phyloP scores from a whole-genome alignment of 2,888 invertebrate genomes.

The Perdita meconis region DNA sequence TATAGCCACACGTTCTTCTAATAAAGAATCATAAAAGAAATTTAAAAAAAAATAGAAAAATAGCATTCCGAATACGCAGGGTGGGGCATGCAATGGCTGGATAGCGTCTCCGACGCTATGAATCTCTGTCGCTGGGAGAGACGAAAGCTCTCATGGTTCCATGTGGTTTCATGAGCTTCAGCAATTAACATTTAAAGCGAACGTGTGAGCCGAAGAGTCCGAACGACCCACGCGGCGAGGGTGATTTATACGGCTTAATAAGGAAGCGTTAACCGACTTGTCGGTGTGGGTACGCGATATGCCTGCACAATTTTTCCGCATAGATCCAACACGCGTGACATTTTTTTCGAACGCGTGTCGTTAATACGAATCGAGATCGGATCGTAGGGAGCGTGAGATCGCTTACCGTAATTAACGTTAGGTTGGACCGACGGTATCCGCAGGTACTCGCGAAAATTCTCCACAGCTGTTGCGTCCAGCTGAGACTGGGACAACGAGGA shows the following conservation, averaged over 20 bases:
- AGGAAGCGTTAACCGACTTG: conserved; percentile 73
- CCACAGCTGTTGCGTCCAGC: conserved; percentile 86
- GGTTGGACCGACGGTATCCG: conserved; percentile 95
- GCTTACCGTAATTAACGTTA: conserved; percentile 92
- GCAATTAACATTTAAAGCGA: neutral
- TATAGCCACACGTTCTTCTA: too few species aligned
- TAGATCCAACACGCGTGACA: neutral
- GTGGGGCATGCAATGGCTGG: conserved; percentile 81
- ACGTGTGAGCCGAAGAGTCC: neutral
- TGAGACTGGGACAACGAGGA: conserved; percentile 68
- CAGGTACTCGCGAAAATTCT: conserved; percentile 93
- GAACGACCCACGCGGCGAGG: conserved; percentile 8
- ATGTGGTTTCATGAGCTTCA: neutral
- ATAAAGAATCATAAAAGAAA: too few species aligned
- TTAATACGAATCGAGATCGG: neutral
- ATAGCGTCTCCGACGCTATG: conserved; percentile 78
- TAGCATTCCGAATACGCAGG: conserved; percentile 64
- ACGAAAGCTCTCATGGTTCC: neutral
- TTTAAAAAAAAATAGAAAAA: conserved; percentile 68
- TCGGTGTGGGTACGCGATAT: conserved; percentile 51
- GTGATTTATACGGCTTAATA: conserved; percentile 64
- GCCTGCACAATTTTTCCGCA: conserved; percentile 15
- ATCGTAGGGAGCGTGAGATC: neutral
- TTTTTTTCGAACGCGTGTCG: neutral
- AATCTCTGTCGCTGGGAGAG: conserved; percentile 11